phyloP scores from a whole-genome alignment of 2,888 invertebrate genomes.

The Drosophila neutralis region DNA sequence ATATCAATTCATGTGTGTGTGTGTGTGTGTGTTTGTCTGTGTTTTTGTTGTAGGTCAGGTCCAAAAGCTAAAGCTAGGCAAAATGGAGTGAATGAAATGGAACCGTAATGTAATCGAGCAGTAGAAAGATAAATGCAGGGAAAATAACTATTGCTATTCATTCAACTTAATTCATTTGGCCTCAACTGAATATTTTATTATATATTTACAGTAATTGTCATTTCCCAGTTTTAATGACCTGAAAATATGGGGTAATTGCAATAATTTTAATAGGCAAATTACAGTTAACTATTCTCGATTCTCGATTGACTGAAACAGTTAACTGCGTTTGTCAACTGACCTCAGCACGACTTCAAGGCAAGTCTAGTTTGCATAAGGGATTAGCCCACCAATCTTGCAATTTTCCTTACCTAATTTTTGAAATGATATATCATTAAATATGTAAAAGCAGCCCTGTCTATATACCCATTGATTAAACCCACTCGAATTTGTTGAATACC shows the following conservation, averaged over 20 bases:
- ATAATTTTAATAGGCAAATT: conserved; percentile 19
- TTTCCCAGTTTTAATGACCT: not conserved
- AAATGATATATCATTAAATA: not conserved
- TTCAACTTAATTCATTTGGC: not conserved
- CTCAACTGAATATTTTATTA: not conserved
- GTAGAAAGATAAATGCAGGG: not conserved
- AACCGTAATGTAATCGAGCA: conserved; percentile 13
- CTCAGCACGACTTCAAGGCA: not conserved
- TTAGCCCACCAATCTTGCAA: not conserved
- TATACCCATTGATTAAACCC: conserved; percentile 3
- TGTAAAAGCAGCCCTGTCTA: not conserved
- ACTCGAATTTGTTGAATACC: not conserved
- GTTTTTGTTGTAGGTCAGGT: conserved; percentile 61
- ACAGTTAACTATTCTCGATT: not conserved
- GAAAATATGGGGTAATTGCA: not conserved
- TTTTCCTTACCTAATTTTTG: not conserved
- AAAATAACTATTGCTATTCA: not conserved
- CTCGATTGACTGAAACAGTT: not conserved
- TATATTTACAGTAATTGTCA: not conserved
- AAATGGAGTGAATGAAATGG: conserved; percentile 13
- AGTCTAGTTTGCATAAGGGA: conserved; percentile 8
- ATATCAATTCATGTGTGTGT: conserved; percentile 26
- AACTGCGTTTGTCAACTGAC: not conserved
- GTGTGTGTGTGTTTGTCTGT: conserved; percentile 17
- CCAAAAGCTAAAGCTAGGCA: conserved; percentile 22